Evolutionary conservation across 2,888 invertebrate species (phyloP).

Genomic region (Xylota sylvarum): DNA sequence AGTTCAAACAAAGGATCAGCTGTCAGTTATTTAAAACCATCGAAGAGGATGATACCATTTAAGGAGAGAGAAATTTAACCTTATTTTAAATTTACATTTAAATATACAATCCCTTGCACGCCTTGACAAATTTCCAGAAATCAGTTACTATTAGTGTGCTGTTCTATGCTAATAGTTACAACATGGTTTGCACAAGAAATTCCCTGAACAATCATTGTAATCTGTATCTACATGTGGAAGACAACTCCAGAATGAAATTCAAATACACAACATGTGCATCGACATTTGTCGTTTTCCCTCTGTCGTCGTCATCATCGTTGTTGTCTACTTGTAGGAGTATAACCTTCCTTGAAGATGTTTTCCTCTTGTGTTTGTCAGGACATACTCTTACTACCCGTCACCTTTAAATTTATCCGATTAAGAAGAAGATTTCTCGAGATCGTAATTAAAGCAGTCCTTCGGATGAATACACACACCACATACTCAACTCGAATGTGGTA

Average conservation of each 20-base stretch:
- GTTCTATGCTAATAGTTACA: conserved; percentile 71
- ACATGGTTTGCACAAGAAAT: conserved; percentile 36
- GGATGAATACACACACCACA: conserved; percentile 39
- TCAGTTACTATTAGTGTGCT: conserved; percentile 25
- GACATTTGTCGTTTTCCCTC: conserved; percentile 56
- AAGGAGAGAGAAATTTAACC: not conserved
- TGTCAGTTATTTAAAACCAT: conserved; percentile 55
- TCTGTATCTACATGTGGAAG: conserved; percentile 47
- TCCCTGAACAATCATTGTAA: conserved; percentile 60
- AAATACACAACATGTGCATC: conserved; percentile 64
- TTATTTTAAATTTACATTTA: no score
- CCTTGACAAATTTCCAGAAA: not conserved
- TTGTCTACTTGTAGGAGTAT: not conserved
- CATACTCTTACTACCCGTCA: not conserved
- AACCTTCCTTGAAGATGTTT: conserved; percentile 36
- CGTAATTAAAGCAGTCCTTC: conserved; percentile 73
- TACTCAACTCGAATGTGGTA: conserved; percentile 54
- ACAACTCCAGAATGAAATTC: conserved; percentile 49
- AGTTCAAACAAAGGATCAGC: conserved; percentile 34
- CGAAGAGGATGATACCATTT: not conserved
- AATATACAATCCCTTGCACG: not conserved
- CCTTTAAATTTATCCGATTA: conserved; percentile 63
- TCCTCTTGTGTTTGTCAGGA: not conserved
- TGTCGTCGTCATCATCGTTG: conserved; percentile 6
- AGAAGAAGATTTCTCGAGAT: conserved; percentile 62